Percentiles rank a stretch among this genome's conserved stretches.
These are phyloP conservation scores for Zenarchopterus dispar DNA, from an alignment of 2,797 vertebrate genomes.

Conservation along the genomic window DNA sequence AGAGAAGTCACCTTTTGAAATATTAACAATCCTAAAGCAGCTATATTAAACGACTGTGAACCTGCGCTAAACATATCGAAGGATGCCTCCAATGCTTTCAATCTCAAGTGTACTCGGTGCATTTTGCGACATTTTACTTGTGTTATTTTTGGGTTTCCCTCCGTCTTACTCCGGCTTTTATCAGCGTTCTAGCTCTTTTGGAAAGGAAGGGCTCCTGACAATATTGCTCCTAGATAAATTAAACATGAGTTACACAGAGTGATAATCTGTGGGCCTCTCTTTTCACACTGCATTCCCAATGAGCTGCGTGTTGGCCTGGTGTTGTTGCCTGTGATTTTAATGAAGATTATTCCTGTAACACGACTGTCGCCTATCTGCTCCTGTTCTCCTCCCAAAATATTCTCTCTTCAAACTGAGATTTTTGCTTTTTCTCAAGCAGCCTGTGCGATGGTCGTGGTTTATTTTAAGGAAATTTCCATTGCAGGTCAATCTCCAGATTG, in stretches of 20 bases:
- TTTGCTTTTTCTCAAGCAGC: constrained; percentile 38
- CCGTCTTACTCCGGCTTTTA: constrained; percentile 67
- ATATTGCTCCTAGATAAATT: constrained; percentile 82
- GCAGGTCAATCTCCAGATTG: constrained; percentile 36
- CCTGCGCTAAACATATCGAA: constrained; percentile 67
- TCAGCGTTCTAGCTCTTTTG: constrained; percentile 68
- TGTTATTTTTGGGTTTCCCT: constrained; percentile 71
- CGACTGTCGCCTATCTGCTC: constrained; percentile 81
- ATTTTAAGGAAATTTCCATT: constrained; percentile 32
- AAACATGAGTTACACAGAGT: constrained; percentile 82
- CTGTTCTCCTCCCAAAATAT: constrained; percentile 76
- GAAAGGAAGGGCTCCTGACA: constrained; percentile 76
- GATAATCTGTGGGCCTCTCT: constrained; percentile 83
- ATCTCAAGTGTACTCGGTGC: constrained; percentile 60
- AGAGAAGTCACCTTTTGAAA: constrained; percentile 68
- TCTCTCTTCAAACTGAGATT: constrained; percentile 53
- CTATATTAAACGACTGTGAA: constrained; percentile 69
- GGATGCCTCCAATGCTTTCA: constrained; percentile 54
- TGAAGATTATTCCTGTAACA: constrained; percentile 85
- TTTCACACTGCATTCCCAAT: constrained; percentile 86
- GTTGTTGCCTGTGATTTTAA: constrained; percentile 84
- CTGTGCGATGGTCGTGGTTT: constrained; percentile 38
- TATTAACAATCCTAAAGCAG: constrained; percentile 74
- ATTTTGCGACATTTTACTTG: constrained; percentile 69
- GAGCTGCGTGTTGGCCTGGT: constrained; percentile 83